These are phyloP conservation scores for Tridacna gigas DNA, from an alignment of 2,888 invertebrate genomes.

Conservation along the genomic window DNA sequence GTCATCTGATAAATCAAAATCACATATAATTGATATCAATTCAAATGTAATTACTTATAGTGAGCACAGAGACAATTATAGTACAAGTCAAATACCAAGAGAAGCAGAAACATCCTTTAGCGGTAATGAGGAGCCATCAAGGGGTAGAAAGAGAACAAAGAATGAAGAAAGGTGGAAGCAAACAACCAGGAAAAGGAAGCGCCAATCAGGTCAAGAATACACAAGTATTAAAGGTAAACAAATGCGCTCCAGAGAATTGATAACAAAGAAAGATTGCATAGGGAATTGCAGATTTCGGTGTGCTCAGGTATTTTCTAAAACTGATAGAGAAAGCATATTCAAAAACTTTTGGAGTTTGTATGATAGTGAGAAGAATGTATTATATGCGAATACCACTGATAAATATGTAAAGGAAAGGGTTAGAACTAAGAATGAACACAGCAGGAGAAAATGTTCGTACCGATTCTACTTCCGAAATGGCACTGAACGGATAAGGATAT, in stretches of 20 bases:
- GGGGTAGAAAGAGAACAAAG: constrained; percentile 29
- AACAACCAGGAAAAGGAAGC: constrained; percentile 30
- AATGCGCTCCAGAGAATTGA: constrained; percentile 27
- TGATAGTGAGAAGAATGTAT: too few species aligned
- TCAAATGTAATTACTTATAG: not conserved
- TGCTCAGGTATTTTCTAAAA: too few species aligned
- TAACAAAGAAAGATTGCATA: constrained; percentile 41
- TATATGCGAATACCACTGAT: too few species aligned
- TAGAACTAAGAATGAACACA: too few species aligned
- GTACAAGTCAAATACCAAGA: not conserved
- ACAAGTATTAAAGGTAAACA: constrained; percentile 5
- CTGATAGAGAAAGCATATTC: too few species aligned
- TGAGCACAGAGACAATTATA: not conserved
- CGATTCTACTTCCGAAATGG: too few species aligned
- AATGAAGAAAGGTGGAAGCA: constrained; percentile 31
- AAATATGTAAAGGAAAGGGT: too few species aligned
- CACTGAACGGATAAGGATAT: too few species aligned
- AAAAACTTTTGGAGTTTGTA: too few species aligned
- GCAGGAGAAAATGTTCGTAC: too few species aligned
- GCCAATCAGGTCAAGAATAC: constrained; percentile 37
- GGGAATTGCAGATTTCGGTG: constrained; percentile 49
- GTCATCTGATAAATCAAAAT: not conserved
- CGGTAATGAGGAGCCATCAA: constrained; percentile 9
- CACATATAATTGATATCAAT: not conserved
- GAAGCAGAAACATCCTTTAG: not conserved